These are phyloP conservation scores for Campoplex nolae DNA, from an alignment of 2,888 invertebrate genomes.

Conservation along the genomic window DNA sequence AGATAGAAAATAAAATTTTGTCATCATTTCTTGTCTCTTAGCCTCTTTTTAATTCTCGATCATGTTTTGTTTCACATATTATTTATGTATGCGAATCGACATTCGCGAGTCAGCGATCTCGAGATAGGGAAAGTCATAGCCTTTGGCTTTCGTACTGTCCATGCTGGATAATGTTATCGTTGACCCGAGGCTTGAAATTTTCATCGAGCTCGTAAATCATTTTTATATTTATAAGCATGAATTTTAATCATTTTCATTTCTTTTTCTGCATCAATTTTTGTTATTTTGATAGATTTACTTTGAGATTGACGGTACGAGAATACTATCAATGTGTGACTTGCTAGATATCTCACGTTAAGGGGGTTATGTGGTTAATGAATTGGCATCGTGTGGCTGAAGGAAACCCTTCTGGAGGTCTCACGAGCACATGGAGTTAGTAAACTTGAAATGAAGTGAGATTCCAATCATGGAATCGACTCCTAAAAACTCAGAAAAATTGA, in stretches of 20 bases:
- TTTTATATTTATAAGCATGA: background rate
- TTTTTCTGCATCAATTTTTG: background rate
- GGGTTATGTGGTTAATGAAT: no score
- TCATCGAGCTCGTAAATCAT: slow-evolving; percentile 46
- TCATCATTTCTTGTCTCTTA: background rate
- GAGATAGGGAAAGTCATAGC: slow-evolving; percentile 68
- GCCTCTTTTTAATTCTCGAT: background rate
- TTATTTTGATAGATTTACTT: background rate
- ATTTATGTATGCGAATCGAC: slow-evolving; percentile 15
- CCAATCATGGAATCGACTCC: no score
- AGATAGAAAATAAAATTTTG: background rate
- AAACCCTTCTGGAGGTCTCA: no score
- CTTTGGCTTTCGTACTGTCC: slow-evolving; percentile 65
- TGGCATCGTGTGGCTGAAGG: no score
- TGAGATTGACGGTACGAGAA: background rate
- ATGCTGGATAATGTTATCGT: slow-evolving; percentile 64
- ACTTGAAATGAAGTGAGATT: no score
- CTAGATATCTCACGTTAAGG: background rate
- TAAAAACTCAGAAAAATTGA: no score
- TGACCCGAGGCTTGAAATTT: slow-evolving; percentile 59
- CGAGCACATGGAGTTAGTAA: no score
- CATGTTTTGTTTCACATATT: slow-evolving; percentile 21
- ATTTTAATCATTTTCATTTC: background rate
- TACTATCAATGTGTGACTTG: background rate
- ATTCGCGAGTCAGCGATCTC: slow-evolving; percentile 35